Evolutionary conservation across 2,113 vertebrate genomes (phyloP), one percentile per base, ranked within the genome.

Genomic region (Daphoenositta chrysoptera): DNA sequence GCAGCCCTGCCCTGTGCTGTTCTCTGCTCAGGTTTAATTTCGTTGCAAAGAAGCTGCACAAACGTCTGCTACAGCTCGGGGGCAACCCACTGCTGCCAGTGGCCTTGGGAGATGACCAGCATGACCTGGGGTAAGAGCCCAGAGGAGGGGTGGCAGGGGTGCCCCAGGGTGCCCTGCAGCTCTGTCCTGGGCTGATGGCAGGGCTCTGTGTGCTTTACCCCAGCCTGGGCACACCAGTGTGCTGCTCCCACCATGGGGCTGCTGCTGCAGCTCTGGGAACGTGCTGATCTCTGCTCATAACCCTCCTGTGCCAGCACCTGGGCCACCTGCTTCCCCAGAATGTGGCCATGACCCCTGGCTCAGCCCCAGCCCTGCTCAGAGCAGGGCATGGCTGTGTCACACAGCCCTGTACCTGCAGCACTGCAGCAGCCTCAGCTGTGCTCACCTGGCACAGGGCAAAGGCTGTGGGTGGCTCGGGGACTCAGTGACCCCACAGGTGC

Each of bases 21-120:
- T 91, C 42, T 76, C 63, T 83, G 26, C 35, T 4, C 50, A 99
- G 99, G 97, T 99, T 99, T 96, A 99, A 99, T 87, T 99, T 99
- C n/a, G 90, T 99, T 50, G 99, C 99, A 2, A 99, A 99, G 97
- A 99, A 99, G 93, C 98, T 99, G 31, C 96, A 99, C 91, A 99
- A 99, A 64, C 98, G 99, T 7, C 97, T 99, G 14, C 81, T 97
- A 30, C 99, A 99, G 97, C 98, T 99, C 0, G 99, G 99, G 9
- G 99, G 98, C 83, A 96, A 45, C 11, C 87, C 98, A 5, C 92
- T 99, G 44, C 90, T 99, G 66, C 98, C 99, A 0, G 96, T 97
- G 12, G 99, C 98, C 2, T 82, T 99, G 91, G 99, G 98, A 2
- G 99, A 99, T 0, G 99, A 99, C 92, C 99, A 99, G 91, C 99